Evolutionary conservation across 1,140 invertebrate species (phyloP).

Genomic region (Drosophila baimaii): DNA sequence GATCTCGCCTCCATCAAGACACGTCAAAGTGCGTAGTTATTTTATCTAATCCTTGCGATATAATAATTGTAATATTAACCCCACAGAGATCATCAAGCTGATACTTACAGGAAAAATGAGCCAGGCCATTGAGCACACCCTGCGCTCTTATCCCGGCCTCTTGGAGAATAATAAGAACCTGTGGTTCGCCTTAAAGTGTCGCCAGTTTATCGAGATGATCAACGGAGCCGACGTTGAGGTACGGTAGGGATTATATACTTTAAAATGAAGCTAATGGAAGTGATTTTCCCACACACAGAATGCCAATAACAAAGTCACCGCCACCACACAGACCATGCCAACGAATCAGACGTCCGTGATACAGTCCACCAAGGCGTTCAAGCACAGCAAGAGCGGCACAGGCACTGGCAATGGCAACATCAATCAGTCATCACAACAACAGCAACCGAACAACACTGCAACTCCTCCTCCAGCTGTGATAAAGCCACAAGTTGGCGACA

Average conservation of each 20-base stretch:
- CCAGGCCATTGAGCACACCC: conserved; percentile 96
- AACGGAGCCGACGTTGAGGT: conserved; percentile 91
- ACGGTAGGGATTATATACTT: background rate
- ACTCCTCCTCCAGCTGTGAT: conserved; percentile 85
- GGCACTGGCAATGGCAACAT: conserved; percentile 40
- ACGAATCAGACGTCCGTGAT: conserved; percentile 89
- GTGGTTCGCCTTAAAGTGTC: conserved; percentile 96
- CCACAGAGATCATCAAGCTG: conserved; percentile 95
- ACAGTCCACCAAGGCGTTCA: conserved; percentile 89
- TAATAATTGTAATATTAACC: too few species aligned
- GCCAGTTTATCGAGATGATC: conserved; percentile 98
- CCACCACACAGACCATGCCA: conserved; percentile 79
- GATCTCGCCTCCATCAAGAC: conserved; percentile 98
- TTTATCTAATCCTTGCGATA: too few species aligned
- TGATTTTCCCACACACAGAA: conserved; percentile 46
- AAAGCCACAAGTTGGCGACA: conserved; percentile 83
- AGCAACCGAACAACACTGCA: conserved; percentile 67
- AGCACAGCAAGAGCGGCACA: conserved; percentile 84
- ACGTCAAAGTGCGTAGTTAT: conserved; percentile 93
- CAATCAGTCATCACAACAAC: conserved; percentile 57
- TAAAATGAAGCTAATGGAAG: background rate
- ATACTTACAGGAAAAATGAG: conserved; percentile 96
- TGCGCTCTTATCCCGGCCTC: conserved; percentile 94
- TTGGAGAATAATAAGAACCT: conserved; percentile 95
- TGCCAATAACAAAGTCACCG: conserved; percentile 73